Evolutionary conservation across 2,888 invertebrate species (phyloP).

Genomic region (Dryobota labecula): DNA sequence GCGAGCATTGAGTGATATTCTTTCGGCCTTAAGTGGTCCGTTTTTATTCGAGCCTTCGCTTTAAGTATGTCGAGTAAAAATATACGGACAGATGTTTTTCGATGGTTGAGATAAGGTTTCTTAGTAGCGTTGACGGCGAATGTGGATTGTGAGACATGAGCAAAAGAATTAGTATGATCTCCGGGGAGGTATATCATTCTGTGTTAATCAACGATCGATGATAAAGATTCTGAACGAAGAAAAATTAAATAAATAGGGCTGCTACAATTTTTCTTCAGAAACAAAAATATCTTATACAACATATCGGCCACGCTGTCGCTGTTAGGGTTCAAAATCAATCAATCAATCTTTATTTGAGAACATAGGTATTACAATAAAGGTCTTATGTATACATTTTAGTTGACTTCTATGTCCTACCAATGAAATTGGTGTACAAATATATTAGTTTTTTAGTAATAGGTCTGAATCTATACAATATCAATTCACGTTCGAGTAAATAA

Average conservation of each 20-base stretch:
- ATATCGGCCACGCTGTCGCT: too few relatives aligned
- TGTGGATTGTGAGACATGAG: constrained; percentile 30
- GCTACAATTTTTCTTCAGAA: not conserved
- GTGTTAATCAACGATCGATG: constrained; percentile 60
- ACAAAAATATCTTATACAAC: not conserved
- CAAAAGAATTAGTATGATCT: constrained; percentile 33
- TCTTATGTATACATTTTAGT: too few relatives aligned
- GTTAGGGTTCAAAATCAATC: too few relatives aligned
- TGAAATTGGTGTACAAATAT: too few relatives aligned
- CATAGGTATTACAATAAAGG: too few relatives aligned
- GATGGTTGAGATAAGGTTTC: constrained; percentile 63
- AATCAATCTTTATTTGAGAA: too few relatives aligned
- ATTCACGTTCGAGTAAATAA: too few relatives aligned
- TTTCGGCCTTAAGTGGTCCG: constrained; percentile 70
- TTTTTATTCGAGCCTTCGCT: constrained; percentile 67
- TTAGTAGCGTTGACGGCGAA: constrained; percentile 42
- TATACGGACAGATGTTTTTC: constrained; percentile 66
- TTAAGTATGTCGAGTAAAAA: constrained; percentile 62
- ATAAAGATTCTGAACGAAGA: constrained; percentile 36
- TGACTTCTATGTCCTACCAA: too few relatives aligned
- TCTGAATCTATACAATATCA: too few relatives aligned
- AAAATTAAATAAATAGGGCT: not conserved
- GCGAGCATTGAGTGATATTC: constrained; percentile 85
- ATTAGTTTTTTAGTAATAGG: too few relatives aligned
- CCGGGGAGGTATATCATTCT: constrained; percentile 45